Percentiles rank a stretch among this genome's conserved stretches.
phyloP scores from a whole-genome alignment of 2,888 invertebrate genomes.

The Meghimatium bilineatum region DNA sequence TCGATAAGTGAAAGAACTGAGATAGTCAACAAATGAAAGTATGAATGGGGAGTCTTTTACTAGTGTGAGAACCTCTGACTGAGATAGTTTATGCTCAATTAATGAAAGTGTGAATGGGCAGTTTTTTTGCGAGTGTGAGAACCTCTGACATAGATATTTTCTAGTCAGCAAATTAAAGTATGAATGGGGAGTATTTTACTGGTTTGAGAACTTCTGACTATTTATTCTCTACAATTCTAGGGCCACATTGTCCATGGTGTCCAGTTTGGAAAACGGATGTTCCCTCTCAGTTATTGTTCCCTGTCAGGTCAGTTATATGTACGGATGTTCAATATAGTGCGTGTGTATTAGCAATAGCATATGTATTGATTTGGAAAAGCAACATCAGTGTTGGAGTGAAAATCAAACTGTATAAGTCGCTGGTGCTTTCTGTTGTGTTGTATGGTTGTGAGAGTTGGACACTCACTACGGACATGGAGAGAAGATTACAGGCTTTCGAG shows the following conservation, averaged over 20 bases:
- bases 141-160: no score
- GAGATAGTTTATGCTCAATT: not conserved
- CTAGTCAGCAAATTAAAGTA: not conserved
- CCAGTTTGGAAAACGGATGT: constrained; percentile 70
- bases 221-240: constrained; percentile 52
- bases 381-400: no score
- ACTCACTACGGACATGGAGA: no score
- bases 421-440: no score
- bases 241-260: constrained; percentile 73
- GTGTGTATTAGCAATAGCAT: not conserved
- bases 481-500: no score
- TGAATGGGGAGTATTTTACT: not conserved
- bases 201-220: not conserved
- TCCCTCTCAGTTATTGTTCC: constrained; percentile 67
- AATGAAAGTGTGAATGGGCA: not conserved
- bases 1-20: no score
- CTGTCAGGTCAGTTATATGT: constrained; percentile 63
- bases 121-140: no score
- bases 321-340: not conserved
- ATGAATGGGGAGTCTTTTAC: not conserved
- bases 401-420: no score
- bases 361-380: not conserved
- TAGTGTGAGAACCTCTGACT: not conserved
- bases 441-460: no score
- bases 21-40: not conserved